phyloP scores from a whole-genome alignment of 1,140 invertebrate species.

The Lamellibrachia luymesi region DNA sequence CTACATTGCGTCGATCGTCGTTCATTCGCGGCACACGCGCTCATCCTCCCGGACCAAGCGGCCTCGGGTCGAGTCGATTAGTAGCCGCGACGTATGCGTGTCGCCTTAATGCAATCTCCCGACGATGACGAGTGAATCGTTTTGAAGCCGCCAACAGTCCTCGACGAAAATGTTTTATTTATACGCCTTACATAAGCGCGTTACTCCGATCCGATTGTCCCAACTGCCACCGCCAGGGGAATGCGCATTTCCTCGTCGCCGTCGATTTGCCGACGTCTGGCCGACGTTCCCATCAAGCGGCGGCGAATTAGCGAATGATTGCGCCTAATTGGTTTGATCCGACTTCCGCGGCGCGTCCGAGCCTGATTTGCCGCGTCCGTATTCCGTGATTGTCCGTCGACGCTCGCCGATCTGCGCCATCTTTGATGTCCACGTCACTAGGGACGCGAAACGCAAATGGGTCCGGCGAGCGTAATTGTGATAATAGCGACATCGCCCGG shows the following conservation, averaged over 20 bases:
- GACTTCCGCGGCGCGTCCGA: not conserved
- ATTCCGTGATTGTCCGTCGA: not conserved
- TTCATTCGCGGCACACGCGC: not conserved
- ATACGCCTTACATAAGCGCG: not conserved
- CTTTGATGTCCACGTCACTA: not conserved
- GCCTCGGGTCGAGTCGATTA: not conserved
- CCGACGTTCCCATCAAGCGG: not conserved
- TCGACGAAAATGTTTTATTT: not conserved
- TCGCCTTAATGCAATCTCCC: not conserved
- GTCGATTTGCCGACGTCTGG: not conserved
- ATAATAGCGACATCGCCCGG: not conserved
- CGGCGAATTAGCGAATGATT: not conserved
- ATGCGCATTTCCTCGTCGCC: not conserved
- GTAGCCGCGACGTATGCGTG: not conserved
- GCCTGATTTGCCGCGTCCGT: not conserved
- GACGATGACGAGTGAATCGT: not conserved
- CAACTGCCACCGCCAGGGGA: not conserved
- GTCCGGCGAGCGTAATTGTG: not conserved
- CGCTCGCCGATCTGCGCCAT: not conserved
- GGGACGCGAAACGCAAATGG: constrained; percentile 2
- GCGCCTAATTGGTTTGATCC: not conserved
- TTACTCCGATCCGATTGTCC: not conserved
- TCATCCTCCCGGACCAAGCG: not conserved
- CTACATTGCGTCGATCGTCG: not conserved
- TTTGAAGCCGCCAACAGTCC: not conserved